Conservation (phyloP, 2,113 vertebrate genomes). For the Protobothrops flavoviridis region DNA sequence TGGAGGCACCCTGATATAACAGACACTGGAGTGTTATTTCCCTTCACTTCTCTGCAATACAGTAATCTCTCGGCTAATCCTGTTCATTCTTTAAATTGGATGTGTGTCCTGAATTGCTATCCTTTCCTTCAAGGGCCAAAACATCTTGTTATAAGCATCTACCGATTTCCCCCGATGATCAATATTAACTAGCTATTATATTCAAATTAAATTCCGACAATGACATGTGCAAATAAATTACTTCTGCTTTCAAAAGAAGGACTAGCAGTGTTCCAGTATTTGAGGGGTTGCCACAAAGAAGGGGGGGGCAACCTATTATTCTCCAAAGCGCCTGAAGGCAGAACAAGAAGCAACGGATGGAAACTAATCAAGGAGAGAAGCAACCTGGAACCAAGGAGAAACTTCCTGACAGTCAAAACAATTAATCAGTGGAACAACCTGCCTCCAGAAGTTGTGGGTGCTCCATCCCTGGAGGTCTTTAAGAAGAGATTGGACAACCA, state of each 20-base stretch:
- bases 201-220: neutral
- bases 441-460: no score
- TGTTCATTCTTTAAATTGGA: neutral
- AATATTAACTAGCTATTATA: neutral
- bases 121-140: neutral
- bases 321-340: no score
- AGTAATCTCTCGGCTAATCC: neutral
- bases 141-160: neutral
- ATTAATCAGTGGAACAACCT: no score
- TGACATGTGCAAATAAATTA: conserved; percentile 12
- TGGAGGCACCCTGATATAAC: neutral
- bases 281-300: no score
- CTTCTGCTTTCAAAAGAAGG: neutral
- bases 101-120: neutral
- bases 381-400: no score
- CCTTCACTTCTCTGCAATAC: neutral
- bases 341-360: no score
- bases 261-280: no score
- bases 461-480: no score
- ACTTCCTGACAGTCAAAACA: no score
- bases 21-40: neutral
- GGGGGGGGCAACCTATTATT: no score
- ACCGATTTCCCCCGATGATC: neutral
- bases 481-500: no score
- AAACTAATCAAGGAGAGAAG: no score